Evolutionary conservation across 1,140 invertebrate species (phyloP).

Genomic region (Temnothorax curvispinosus): DNA sequence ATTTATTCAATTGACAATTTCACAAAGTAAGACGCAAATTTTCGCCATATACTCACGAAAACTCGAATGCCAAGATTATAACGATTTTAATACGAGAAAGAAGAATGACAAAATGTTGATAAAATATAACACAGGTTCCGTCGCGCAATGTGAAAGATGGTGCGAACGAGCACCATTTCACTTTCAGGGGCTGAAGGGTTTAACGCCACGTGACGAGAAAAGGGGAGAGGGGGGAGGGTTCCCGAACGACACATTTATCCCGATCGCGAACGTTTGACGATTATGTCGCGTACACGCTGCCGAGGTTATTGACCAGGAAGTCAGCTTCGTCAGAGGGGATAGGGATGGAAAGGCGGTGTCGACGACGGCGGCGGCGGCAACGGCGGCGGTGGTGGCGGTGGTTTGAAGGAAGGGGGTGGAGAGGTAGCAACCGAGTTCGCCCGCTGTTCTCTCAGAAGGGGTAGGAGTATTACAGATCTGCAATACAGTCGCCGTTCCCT

Average conservation of each 20-base stretch:
- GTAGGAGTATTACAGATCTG: conserved; percentile 60
- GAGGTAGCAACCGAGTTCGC: conserved; percentile 67
- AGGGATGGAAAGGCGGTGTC: conserved; percentile 50
- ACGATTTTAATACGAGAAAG: background rate
- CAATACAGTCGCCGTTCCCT: conserved; percentile 61
- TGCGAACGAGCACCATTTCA: background rate
- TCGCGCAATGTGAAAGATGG: background rate
- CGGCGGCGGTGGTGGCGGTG: conserved; percentile 9
- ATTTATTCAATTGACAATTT: background rate
- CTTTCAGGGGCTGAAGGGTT: background rate
- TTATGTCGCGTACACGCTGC: conserved; percentile 60
- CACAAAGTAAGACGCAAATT: background rate
- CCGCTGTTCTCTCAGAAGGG: conserved; percentile 62
- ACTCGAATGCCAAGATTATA: background rate
- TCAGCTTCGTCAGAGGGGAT: conserved; percentile 64
- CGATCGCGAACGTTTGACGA: conserved; percentile 49
- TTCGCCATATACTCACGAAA: background rate
- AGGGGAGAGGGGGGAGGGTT: background rate
- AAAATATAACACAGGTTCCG: conserved; percentile 3
- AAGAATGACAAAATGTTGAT: background rate
- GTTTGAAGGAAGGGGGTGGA: conserved; percentile 24
- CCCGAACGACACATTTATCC: conserved; percentile 26
- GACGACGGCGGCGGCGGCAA: conserved; percentile 5
- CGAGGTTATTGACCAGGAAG: conserved; percentile 76
- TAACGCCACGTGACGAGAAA: background rate